These are phyloP conservation scores for Caenorhabditis sp. DNA, from an alignment of 2,888 invertebrate species.

Conservation along the genomic window DNA sequence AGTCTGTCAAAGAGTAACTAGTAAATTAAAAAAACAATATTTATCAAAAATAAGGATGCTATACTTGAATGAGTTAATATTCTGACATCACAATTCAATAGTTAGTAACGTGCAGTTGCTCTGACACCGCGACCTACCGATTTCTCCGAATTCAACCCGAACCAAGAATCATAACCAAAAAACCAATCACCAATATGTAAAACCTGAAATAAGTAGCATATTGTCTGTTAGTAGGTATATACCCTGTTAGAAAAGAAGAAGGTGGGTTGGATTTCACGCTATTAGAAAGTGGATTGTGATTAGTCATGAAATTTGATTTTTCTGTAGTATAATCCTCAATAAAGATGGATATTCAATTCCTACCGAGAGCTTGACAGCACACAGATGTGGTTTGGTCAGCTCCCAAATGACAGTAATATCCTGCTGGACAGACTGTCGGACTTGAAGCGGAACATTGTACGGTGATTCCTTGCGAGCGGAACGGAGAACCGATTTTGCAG, in stretches of 20 bases:
- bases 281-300: slow-evolving; percentile 29
- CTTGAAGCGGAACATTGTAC: slow-evolving; percentile 80
- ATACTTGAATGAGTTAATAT: neutral
- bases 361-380: slow-evolving; percentile 82
- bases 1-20: too few species aligned
- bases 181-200: slow-evolving; percentile 13
- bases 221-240: neutral
- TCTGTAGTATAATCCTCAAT: neutral
- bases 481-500: slow-evolving; percentile 81
- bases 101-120: neutral
- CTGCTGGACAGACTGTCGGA: slow-evolving; percentile 79
- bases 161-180: slow-evolving; percentile 12
- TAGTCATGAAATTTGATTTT: slow-evolving; percentile 55
- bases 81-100: neutral
- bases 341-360: neutral
- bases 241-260: slow-evolving; percentile 1
- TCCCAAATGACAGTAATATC: slow-evolving; percentile 82
- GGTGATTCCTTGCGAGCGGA: slow-evolving; percentile 78
- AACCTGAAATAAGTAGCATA: slow-evolving; percentile 18
- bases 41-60: neutral
- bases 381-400: slow-evolving; percentile 77
- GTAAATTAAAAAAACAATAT: too few species aligned
- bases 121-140: slow-evolving; percentile 41
- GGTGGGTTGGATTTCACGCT: neutral
- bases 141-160: slow-evolving; percentile 21